A percentile compares a stretch with the other conserved stretches of the same genome.
phyloP scores from a whole-genome alignment of 2,888 invertebrate species.

The Calameuta pallipes region DNA sequence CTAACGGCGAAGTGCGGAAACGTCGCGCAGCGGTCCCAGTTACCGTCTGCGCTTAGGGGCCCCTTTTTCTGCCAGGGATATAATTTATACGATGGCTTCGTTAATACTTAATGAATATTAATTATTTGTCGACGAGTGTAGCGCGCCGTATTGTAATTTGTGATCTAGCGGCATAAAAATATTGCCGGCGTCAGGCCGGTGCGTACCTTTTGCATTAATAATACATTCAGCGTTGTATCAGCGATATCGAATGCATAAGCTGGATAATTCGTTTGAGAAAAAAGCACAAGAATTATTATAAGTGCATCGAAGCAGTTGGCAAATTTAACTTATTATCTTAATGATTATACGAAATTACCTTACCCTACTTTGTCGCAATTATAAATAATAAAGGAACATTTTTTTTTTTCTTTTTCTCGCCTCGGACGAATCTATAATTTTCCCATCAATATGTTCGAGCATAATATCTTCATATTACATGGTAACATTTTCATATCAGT shows the following conservation, averaged over 20 bases:
- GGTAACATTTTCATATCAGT: background rate
- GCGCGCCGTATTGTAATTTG: slow-evolving; percentile 56
- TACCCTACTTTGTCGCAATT: background rate
- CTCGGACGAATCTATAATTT: background rate
- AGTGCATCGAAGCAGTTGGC: background rate
- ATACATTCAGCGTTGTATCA: background rate
- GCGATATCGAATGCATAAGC: background rate
- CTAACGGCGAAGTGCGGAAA: slow-evolving; percentile 43
- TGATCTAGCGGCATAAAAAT: slow-evolving; percentile 54
- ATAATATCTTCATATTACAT: background rate
- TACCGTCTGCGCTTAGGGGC: slow-evolving; percentile 35
- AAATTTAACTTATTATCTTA: background rate
- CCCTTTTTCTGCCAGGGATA: slow-evolving; percentile 32
- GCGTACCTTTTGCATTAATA: slow-evolving; percentile 38
- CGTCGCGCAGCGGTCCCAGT: slow-evolving; percentile 8
- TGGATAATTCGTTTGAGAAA: background rate
- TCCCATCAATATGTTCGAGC: background rate
- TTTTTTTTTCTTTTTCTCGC: background rate
- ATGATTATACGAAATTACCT: background rate
- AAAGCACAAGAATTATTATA: background rate
- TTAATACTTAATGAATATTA: slow-evolving; percentile 66
- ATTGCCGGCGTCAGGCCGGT: slow-evolving; percentile 28
- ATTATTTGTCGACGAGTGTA: slow-evolving; percentile 56
- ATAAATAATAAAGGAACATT: background rate
- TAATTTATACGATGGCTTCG: slow-evolving; percentile 63